Conservation (phyloP, 37 sponge, comb jelly and placozoan species). For the Axinella damicornis region DNA sequence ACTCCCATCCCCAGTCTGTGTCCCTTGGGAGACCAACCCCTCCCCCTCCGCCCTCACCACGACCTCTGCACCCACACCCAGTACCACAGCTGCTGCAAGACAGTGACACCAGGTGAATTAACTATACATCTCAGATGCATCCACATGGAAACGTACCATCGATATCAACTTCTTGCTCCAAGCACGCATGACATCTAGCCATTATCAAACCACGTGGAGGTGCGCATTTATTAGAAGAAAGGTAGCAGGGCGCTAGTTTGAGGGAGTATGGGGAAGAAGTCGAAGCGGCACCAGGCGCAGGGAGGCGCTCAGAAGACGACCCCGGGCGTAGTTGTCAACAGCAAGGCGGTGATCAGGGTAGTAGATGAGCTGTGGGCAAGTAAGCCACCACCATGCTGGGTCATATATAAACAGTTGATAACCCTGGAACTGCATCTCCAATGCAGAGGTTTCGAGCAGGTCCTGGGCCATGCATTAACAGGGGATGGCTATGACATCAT, state of each 20-base stretch:
- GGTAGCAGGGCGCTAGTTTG: neutral
- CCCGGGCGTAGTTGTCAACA: constrained; percentile 12
- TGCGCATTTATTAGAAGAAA: neutral
- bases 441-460: too few relatives aligned
- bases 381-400: constrained; percentile 44
- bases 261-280: constrained; percentile 46
- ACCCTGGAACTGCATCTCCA: too few relatives aligned
- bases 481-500: too few relatives aligned
- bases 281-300: constrained; percentile 12
- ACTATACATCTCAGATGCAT: neutral
- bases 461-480: too few relatives aligned
- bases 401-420: too few relatives aligned
- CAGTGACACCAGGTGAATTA: neutral
- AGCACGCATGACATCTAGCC: too few relatives aligned
- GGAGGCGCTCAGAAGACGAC: neutral
- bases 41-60: constrained; percentile 14
- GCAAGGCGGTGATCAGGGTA: constrained; percentile 35
- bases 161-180: too few relatives aligned
- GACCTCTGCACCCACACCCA: constrained; percentile 19
- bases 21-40: constrained; percentile 22
- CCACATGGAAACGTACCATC: too few relatives aligned
- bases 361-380: constrained; percentile 68
- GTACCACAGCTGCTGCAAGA: neutral
- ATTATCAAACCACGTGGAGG: too few relatives aligned
- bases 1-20: constrained; percentile 17